Conservation (phyloP, 2,888 invertebrate genomes). For the Drosophila lacicola region DNA sequence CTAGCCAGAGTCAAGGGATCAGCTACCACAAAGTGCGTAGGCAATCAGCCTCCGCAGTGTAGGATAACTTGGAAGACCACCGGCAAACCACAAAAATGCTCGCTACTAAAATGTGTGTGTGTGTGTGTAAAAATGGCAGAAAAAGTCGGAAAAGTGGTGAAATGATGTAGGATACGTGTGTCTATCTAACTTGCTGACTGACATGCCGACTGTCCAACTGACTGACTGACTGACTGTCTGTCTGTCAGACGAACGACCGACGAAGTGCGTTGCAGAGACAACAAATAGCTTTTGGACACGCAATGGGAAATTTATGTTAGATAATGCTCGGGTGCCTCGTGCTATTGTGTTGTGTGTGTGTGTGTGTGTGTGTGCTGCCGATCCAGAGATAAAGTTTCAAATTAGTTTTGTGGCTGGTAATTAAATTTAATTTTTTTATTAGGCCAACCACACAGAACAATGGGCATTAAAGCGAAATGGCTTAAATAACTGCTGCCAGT, state of each 20-base stretch:
- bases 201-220: conserved; percentile 39
- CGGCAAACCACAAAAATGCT: conserved; percentile 55
- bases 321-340: conserved; percentile 57
- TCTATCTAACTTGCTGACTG: conserved; percentile 45
- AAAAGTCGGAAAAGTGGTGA: conserved; percentile 68
- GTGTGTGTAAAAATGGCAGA: conserved; percentile 56
- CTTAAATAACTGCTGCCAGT: conserved; percentile 33
- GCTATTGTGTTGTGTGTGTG: conserved; percentile 10
- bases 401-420: conserved; percentile 78
- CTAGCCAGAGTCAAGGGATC: conserved; percentile 10
- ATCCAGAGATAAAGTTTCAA: conserved; percentile 75
- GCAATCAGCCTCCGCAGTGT: conserved; percentile 50
- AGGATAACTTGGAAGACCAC: conserved; percentile 49
- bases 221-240: conserved; percentile 35
- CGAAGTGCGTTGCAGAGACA: conserved; percentile 57
- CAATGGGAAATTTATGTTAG: conserved; percentile 80
- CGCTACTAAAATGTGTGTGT: conserved; percentile 33
- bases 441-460: conserved; percentile 56
- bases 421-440: conserved; percentile 79
- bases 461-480: conserved; percentile 22
- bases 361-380: conserved; percentile 40
- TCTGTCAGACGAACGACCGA: conserved; percentile 26
- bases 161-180: conserved; percentile 61
- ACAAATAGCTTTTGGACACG: conserved; percentile 76
- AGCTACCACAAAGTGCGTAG: conserved; percentile 52